Base-by-base conservation (phyloP, 2,888 invertebrate genomes). In the Acanthopleura granulata region DNA sequence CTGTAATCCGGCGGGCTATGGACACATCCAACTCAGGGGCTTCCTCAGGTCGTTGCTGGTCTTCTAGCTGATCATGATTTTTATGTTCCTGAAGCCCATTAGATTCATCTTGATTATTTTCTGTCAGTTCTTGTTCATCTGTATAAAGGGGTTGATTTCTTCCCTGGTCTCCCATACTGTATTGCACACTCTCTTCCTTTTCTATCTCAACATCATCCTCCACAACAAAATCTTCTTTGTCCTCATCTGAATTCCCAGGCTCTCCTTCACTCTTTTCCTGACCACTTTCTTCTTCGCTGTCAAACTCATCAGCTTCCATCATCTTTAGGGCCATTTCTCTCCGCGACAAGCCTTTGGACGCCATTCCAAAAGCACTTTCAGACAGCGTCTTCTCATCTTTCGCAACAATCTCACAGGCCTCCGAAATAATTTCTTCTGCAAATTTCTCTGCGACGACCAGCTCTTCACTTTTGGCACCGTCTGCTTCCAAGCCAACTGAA, bases 1-100 rank as follows among this genome's bases (percentile, higher is more conserved):
- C 51, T 72, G 72, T 22, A 30, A 75, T 75, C 11, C 49, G 1
- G n/a, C n/a, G n/a, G 29, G 75, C 72, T 62, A 73, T 61, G n/a
- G 25, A 18, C 18, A 57, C 57, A 40, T 40, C 40, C 9, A 9
- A 40, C 40, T 40, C 40, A 9, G 40, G 40, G 40, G 4, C 40
- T 40, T 40, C 40, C 40, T 40, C 40, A 40, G 40, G 40, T 40
- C 9, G 40, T 40, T n/a, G n/a, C n/a, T 9, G 4, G 9, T 9
- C 40, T 40, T 40, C 40, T 9, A 40, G 40, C 40, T 40, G 40
- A 40, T 9, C 40, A 40, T 40, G 40, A 40, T 40, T 9, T 40
- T 3, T 40, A 40, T 40, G 40, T 40, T 40, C 40, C 40, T 40
- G 40, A 40, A 40, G 40, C 40, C 40, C 9, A 9, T 40, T 40